Conservation (phyloP, 2,797 vertebrate genomes). For the Pseudotriccus pelzelni region DNA sequence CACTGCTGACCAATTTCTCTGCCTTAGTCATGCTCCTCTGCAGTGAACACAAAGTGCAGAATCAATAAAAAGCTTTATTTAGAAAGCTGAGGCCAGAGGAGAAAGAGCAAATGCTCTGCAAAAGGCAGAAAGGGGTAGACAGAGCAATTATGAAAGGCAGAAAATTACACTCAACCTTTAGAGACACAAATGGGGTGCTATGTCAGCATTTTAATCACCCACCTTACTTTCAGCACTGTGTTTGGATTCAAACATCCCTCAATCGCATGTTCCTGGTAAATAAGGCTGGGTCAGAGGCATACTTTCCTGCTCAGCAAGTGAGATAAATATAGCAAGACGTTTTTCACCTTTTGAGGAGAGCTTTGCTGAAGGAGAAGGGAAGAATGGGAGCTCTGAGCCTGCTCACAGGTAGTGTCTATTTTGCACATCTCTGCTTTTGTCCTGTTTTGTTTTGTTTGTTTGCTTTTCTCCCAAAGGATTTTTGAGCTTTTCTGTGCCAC, state of each 20-base stretch:
- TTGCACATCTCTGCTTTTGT: not conserved
- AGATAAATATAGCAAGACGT: not conserved
- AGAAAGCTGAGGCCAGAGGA: not conserved
- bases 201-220: not conserved
- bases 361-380: not conserved
- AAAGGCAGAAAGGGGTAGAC: not conserved
- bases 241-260: not conserved
- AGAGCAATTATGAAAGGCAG: not conserved
- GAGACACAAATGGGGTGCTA: not conserved
- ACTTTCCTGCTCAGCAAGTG: not conserved
- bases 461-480: not conserved
- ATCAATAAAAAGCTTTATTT: conserved; percentile 35
- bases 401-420: fast-evolving
- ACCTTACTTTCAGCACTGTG: not conserved
- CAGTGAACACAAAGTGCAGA: not conserved
- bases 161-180: not conserved
- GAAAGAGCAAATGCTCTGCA: not conserved
- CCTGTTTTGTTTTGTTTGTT: too few relatives aligned
- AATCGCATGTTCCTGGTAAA: not conserved
- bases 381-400: not conserved
- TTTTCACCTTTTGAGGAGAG: not conserved
- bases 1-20: not conserved
- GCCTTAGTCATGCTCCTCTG: not conserved
- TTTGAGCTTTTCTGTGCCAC: not conserved
- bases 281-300: not conserved